A percentile compares a stretch with the other conserved stretches of the same genome.
These are phyloP conservation scores for Zonotrichia albicollis DNA, from an alignment of 2,797 vertebrate species.

Conservation along the genomic window DNA sequence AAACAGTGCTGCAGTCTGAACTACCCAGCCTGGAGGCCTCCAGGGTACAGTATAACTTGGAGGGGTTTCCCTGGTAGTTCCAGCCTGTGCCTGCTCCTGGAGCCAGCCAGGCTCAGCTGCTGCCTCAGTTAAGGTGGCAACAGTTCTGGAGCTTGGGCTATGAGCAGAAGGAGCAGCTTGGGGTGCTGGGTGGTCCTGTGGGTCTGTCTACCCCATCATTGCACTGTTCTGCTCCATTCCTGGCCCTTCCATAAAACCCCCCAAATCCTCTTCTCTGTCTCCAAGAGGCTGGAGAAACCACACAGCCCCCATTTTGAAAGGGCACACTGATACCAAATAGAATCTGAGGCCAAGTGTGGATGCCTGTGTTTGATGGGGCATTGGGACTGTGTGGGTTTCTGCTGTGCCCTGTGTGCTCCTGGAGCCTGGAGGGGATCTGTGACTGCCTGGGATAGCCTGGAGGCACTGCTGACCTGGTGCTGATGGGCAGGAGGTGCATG, in stretches of 20 bases:
- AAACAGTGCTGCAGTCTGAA: neutral
- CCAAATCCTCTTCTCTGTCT: neutral
- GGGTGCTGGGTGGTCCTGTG: accelerated
- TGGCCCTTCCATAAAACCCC: neutral
- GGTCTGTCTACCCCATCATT: neutral
- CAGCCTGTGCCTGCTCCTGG: neutral
- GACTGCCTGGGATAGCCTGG: neutral
- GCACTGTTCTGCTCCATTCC: neutral
- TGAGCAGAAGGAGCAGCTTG: neutral
- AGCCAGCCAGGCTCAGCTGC: neutral
- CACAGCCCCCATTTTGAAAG: neutral
- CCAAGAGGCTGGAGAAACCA: neutral
- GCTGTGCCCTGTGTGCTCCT: neutral
- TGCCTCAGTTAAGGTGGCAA: neutral
- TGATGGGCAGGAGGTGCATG: neutral
- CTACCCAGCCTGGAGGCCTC: neutral
- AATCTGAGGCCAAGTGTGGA: neutral
- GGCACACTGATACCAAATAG: neutral
- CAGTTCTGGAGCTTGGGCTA: neutral
- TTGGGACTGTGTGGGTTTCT: no score
- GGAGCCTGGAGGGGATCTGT: neutral
- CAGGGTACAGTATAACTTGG: neutral
- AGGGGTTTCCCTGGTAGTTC: neutral
- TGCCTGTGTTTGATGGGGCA: neutral
- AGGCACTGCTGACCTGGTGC: neutral